Evolutionary conservation across 2,888 invertebrate genomes (phyloP), one percentile per base, ranked within the genome.

Genomic region (Eucriotettix oculatus): DNA sequence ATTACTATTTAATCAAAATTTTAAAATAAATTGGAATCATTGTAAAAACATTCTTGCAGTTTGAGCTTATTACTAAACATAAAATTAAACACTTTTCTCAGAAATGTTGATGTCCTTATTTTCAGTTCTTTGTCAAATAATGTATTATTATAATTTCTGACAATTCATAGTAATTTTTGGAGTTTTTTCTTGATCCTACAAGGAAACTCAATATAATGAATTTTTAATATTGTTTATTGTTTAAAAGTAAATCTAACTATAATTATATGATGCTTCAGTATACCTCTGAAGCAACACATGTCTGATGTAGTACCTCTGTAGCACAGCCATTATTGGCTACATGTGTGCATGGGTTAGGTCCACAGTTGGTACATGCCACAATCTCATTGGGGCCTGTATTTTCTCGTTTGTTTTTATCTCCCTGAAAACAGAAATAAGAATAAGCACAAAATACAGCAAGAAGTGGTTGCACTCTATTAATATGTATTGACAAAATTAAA

Each of bases 321-420:
- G 89, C 88, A 70, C 90, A 90, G 70, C 90, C 90, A 72, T 91
- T 91, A 72, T 89, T 90, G 61, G 87, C 83, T 61, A 90, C 85
- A 74, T 91, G 91, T 61, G 90, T 89, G 72, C 91, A 90, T 42
- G 87, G 86, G 70, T 86, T 87, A 56, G 87, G 85, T 68, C 83
- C 83, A 73, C 91, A 91, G 66, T 85, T 84, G 63, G 90, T 85
- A 73, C 91, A 91, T 64, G 88, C 82, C 63, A 90, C 87, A 68
- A 91, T 83, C 74, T 91, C 90, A 69, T 88, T 87, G 62, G 86
- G 85, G 14, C 65, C 84, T 65, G 82, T 69, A 59, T 86, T 83
- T 70, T 90, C 89, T 68, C 88, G 80, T 75, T 89, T 88, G 79
- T 90, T 59, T 62, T 64, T 90, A 75, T 90, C 87, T 70, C 85